These are phyloP conservation scores for Tetramorium parvispinum DNA, from an alignment of 1,140 invertebrate genomes.

Conservation along the genomic window DNA sequence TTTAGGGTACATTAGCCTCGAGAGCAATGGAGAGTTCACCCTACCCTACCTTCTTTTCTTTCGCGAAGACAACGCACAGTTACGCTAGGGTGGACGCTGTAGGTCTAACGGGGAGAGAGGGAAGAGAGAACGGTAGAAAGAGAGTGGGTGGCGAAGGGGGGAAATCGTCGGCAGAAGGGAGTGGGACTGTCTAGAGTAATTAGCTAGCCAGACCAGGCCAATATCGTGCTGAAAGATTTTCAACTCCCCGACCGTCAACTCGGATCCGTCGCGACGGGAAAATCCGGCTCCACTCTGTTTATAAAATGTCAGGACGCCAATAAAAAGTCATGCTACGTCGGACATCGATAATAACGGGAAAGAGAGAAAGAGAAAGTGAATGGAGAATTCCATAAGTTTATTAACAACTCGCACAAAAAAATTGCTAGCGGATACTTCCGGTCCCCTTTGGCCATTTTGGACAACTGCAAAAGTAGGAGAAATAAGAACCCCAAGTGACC, in stretches of 20 bases:
- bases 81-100: constrained; percentile 62
- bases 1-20: constrained; percentile 76
- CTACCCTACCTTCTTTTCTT: constrained; percentile 68
- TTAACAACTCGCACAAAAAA: constrained; percentile 25
- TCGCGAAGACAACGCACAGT: constrained; percentile 65
- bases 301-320: constrained; percentile 86
- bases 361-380: constrained; percentile 40
- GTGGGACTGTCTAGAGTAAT: constrained; percentile 77
- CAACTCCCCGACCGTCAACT: constrained; percentile 63
- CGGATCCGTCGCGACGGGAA: constrained; percentile 59
- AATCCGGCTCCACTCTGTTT: constrained; percentile 74
- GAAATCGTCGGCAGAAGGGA: constrained; percentile 45
- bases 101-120: constrained; percentile 44
- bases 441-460: neutral
- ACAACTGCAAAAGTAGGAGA: neutral
- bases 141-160: constrained; percentile 11
- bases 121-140: constrained; percentile 32
- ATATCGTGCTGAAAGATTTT: constrained; percentile 76
- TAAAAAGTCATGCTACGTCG: constrained; percentile 86
- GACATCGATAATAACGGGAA: constrained; percentile 65
- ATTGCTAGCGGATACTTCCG: neutral
- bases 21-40: constrained; percentile 62
- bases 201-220: constrained; percentile 72
- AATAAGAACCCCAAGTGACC: constrained; percentile 24
- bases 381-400: constrained; percentile 73